Conservation (phyloP, 2,888 invertebrate species). For the Drosophila algonquin region DNA sequence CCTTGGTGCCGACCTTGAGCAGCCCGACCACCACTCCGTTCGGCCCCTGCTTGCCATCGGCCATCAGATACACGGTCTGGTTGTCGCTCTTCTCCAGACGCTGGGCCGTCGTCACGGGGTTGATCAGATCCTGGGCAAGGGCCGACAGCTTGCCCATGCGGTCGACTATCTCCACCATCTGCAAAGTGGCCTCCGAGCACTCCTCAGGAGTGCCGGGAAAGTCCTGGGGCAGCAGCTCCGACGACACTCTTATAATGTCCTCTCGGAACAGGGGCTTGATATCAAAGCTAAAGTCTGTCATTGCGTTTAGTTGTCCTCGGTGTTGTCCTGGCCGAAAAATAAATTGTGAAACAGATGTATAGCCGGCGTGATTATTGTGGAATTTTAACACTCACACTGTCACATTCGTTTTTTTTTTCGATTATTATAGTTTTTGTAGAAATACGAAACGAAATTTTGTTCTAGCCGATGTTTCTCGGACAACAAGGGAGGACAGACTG, state of each 20-base stretch:
- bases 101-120: constrained; percentile 88
- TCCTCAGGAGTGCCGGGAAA: background rate
- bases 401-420: background rate
- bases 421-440: too few relatives aligned
- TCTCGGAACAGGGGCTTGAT: constrained; percentile 27
- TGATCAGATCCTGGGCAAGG: constrained; percentile 88
- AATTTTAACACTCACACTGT: background rate
- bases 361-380: too few relatives aligned
- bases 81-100: constrained; percentile 85
- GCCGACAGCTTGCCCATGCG: constrained; percentile 89
- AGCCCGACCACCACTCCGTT: constrained; percentile 90
- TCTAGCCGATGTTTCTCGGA: background rate
- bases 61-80: constrained; percentile 72
- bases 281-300: constrained; percentile 31
- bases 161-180: constrained; percentile 86
- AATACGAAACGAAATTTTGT: background rate
- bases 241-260: constrained; percentile 32
- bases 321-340: background rate
- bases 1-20: constrained; percentile 94
- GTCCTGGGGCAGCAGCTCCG: constrained; percentile 16
- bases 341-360: background rate
- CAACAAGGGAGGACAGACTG: too few relatives aligned
- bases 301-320: background rate
- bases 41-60: constrained; percentile 81
- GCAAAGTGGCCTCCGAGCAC: background rate